Evolutionary conservation across 2,888 invertebrate genomes (phyloP).

Genomic region (Isoperla grammatica): DNA sequence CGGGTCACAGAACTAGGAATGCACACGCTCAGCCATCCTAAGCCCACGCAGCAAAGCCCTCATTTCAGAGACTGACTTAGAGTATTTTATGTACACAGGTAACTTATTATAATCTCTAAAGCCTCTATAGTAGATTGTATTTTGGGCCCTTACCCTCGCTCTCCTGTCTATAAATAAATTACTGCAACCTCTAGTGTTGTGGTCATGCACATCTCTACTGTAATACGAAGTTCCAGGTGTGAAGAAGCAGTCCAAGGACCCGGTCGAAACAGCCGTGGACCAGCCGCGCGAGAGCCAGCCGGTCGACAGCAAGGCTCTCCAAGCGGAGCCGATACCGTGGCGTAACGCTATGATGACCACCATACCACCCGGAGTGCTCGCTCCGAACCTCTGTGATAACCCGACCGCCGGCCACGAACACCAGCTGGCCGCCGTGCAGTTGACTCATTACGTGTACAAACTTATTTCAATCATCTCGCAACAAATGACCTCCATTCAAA

Average conservation of each 20-base stretch:
- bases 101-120: too few relatives aligned
- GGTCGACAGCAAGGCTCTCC: too few relatives aligned
- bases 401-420: conserved; percentile 52
- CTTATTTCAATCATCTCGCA: conserved; percentile 83
- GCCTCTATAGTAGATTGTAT: too few relatives aligned
- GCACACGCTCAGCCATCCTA: too few relatives aligned
- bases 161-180: too few relatives aligned
- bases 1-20: too few relatives aligned
- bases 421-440: conserved; percentile 68
- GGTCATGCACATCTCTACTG: too few relatives aligned
- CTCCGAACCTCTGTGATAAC: conserved; percentile 26
- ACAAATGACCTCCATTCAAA: conserved; percentile 83
- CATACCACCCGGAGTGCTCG: conserved; percentile 42
- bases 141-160: too few relatives aligned
- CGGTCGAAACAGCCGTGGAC: conserved; percentile 27
- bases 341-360: conserved; percentile 49
- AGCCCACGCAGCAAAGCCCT: too few relatives aligned
- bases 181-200: too few relatives aligned
- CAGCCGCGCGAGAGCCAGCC: not conserved
- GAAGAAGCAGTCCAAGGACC: conserved; percentile 20
- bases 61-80: too few relatives aligned
- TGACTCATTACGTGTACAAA: conserved; percentile 83
- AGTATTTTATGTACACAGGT: too few relatives aligned
- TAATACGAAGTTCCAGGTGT: conserved; percentile 12
- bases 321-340: conserved; percentile 47